Conservation (phyloP, 2,797 vertebrate genomes). For the Squalus acanthias region DNA sequence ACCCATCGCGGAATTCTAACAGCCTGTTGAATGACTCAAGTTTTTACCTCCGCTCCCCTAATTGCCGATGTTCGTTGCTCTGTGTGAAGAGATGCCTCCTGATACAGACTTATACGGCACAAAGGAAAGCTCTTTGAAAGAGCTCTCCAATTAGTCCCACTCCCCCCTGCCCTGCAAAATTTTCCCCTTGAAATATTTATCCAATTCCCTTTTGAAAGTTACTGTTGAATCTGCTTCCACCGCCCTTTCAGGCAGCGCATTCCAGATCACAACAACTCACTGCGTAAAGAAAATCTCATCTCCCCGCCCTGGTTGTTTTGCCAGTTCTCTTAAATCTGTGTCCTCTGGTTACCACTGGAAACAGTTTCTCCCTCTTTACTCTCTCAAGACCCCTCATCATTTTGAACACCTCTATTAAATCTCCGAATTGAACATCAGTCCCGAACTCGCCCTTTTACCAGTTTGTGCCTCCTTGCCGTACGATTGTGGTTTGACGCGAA, state of each 20-base stretch:
- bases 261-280: no score
- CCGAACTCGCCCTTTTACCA: no score
- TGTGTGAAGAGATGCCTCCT: not conserved
- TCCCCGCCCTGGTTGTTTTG: not conserved
- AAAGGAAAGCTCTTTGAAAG: not conserved
- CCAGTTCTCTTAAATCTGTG: not conserved
- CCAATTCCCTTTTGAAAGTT: no score
- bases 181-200: not conserved
- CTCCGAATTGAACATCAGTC: not conserved
- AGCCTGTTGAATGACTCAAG: not conserved
- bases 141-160: not conserved
- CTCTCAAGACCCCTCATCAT: no score
- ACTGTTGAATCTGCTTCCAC: no score
- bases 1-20: not conserved
- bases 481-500: not conserved
- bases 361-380: not conserved
- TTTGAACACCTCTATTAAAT: not conserved
- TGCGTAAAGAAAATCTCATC: no score
- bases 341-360: not conserved
- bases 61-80: not conserved
- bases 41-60: not conserved
- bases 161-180: not conserved
- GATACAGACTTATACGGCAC: not conserved
- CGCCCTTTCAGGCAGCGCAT: no score
- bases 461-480: not conserved